Base-by-base conservation (phyloP, 1,140 invertebrate genomes). In the Zaprionus africanus region DNA sequence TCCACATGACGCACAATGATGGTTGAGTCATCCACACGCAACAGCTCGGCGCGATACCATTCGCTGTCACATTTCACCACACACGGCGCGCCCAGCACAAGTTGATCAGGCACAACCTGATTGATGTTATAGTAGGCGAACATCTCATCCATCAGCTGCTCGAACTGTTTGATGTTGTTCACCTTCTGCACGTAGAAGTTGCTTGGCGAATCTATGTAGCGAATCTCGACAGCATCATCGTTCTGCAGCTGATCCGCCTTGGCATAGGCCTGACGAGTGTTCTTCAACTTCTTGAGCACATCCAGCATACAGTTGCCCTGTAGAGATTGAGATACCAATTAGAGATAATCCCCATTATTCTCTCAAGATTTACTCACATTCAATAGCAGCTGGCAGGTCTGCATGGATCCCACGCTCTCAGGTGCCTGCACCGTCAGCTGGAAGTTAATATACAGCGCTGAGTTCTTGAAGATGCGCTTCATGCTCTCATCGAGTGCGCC, bases 101-200 rank as follows among this genome's bases (percentile, higher is more conserved):
- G 70, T 28, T 95, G 92, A 5, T 94, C 80, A 13, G 91, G 91
- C 22, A 93, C 93, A 34, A 95, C 90, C 2, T 93, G 93, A 31
- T 92, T 85, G 34, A 64, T 78, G 24, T 91, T 82, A 28, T 91
- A 92, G 38, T 93, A 92, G 15, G 78, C 76, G 9, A 81, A 91
- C 81, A 93, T 91, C n/a, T 92, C 88, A 28, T 93, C 92, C 92
- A 93, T 93, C 1, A 93, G 78, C 34, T 79, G 51, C 43, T 92
- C 83, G 36, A 97, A 92, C 13, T 94, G 93, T 22, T 93, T 93
- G 28, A 94, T 93, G 46, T 95, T 94, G 28, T 93, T 93, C 4
- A 95, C 94, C 17, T 96, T 90, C 78, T 97, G 96, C 0, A 97
- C 94, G 86, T 94, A 97, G 76, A 97, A 96, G 78, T 95, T 95